Percentiles rank a stretch among this genome's conserved stretches.
These are phyloP conservation scores for Oncopodura yosiiana DNA, from an alignment of 1,140 invertebrate genomes.

Conservation along the genomic window DNA sequence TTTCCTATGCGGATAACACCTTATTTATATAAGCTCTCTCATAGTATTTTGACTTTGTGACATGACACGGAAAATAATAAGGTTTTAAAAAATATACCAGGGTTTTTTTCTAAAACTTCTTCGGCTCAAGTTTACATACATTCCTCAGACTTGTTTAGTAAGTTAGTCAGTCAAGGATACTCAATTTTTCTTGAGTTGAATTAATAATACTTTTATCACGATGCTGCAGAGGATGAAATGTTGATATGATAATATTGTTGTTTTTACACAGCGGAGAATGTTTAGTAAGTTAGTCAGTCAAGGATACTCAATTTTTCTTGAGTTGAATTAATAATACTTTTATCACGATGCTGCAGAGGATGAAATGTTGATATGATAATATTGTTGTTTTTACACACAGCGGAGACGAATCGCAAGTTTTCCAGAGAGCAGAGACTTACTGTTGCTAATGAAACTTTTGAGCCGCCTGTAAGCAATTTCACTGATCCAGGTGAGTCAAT, in stretches of 20 bases:
- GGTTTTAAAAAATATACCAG: too few relatives aligned
- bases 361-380: not conserved
- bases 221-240: not conserved
- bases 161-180: too few relatives aligned
- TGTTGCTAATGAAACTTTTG: not conserved
- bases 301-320: too few relatives aligned
- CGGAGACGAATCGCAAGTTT: constrained; percentile 20
- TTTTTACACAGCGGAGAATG: constrained; percentile 8
- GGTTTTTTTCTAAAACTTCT: too few relatives aligned
- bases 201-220: not conserved
- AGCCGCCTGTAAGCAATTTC: not conserved
- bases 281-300: too few relatives aligned
- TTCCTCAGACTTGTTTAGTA: too few relatives aligned
- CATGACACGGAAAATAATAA: too few relatives aligned
- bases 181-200: not conserved
- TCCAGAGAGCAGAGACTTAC: constrained; percentile 22
- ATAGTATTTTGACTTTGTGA: too few relatives aligned
- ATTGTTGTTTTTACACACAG: not conserved
- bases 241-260: not conserved
- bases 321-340: not conserved
- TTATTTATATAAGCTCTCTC: too few relatives aligned
- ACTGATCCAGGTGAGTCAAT: not conserved
- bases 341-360: not conserved
- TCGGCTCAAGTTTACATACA: too few relatives aligned
- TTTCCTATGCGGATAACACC: too few relatives aligned